A percentile compares a stretch with the other conserved stretches of the same genome.
These are phyloP conservation scores for Microplitis deprimator DNA, from an alignment of 2,888 invertebrate species.

Conservation along the genomic window DNA sequence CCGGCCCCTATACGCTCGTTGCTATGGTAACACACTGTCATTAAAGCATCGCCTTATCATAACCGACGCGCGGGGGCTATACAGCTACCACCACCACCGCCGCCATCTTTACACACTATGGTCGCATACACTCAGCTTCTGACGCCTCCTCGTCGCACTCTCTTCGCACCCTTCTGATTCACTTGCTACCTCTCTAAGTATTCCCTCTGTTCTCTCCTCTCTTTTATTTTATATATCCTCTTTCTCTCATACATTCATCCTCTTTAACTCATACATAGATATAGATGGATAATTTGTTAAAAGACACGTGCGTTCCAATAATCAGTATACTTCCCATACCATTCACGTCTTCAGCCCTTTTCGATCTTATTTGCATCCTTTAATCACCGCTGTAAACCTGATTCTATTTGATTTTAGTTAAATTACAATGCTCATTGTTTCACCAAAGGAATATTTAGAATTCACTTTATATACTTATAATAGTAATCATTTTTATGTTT, in stretches of 20 bases:
- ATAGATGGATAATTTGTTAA: not conserved
- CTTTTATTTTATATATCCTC: conserved; percentile 21
- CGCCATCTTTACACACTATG: conserved; percentile 70
- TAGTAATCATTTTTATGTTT: too few relatives aligned
- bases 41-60: conserved; percentile 72
- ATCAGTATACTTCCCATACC: not conserved
- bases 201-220: conserved; percentile 35
- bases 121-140: conserved; percentile 49
- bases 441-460: too few relatives aligned
- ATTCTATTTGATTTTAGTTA: not conserved
- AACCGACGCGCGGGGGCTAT: conserved; percentile 66
- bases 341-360: not conserved
- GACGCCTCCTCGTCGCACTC: conserved; percentile 41
- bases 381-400: not conserved
- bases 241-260: conserved; percentile 10
- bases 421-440: not conserved
- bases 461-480: too few relatives aligned
- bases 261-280: not conserved
- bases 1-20: conserved; percentile 69
- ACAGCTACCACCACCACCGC: conserved; percentile 52
- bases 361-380: not conserved
- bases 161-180: conserved; percentile 35
- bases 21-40: conserved; percentile 70
- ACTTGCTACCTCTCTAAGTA: conserved; percentile 42
- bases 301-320: not conserved